Evolutionary conservation across 2,888 invertebrate species (phyloP).

Genomic region (Dynastes grantii): DNA sequence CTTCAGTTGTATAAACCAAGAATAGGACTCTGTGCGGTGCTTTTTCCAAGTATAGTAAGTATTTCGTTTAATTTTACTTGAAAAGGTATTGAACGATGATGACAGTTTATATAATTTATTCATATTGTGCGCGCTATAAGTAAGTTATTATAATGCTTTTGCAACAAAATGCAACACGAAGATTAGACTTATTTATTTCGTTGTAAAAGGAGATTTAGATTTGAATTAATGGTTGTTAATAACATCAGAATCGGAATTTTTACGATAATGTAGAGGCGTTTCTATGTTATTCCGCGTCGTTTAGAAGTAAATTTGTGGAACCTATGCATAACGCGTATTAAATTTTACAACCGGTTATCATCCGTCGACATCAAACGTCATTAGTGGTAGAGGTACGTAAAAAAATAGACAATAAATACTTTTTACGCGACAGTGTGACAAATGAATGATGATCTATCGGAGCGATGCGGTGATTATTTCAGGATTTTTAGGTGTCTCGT

Average conservation of each 20-base stretch:
- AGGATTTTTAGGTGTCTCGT: conserved; percentile 44
- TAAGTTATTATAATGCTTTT: conserved; percentile 12
- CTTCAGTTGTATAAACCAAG: conserved; percentile 14
- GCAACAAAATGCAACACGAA: conserved; percentile 18
- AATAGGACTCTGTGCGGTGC: background rate
- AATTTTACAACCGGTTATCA: conserved; percentile 40
- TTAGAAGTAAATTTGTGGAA: conserved; percentile 19
- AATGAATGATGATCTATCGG: conserved; percentile 36
- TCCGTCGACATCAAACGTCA: conserved; percentile 30
- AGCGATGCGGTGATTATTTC: conserved; percentile 38
- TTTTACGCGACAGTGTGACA: conserved; percentile 37
- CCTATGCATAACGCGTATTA: conserved; percentile 16
- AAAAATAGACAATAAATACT: conserved; percentile 35
- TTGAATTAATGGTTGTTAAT: background rate
- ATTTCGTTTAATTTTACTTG: conserved; percentile 21
- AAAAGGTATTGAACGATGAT: conserved; percentile 13
- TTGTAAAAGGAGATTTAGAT: background rate
- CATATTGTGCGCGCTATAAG: background rate
- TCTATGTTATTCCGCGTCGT: background rate
- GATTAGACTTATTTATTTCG: conserved; percentile 5
- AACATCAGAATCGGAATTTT: background rate
- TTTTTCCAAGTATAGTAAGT: background rate
- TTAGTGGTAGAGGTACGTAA: conserved; percentile 44
- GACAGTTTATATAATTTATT: conserved; percentile 14
- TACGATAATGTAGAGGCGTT: no score